Evolutionary conservation across 2,797 vertebrate species (phyloP), one percentile per base, ranked within the genome.

Genomic region (Phrynocephalus guinanensis): DNA sequence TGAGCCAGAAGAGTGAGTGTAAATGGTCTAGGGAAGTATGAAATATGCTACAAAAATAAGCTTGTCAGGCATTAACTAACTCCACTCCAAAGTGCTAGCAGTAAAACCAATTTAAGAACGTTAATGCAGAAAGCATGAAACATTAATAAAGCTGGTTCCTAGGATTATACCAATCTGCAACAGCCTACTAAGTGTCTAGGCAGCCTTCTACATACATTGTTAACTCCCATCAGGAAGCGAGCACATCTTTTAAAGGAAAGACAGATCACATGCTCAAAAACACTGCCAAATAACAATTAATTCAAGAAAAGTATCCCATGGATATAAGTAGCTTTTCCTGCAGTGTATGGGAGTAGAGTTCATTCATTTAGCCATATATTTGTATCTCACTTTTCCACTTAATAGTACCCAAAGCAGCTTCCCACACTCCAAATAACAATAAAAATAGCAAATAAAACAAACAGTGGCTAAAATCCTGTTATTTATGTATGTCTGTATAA

Each of bases 11-110:
- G 81, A 85, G 70, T 88, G 84, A 86, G 0, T 92, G 78, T 28
- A 66, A 88, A 60, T 67, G 28, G 68, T 91, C 76, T 26, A 48
- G 24, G 82, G 83, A 82, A n/a, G 84, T 84, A 8, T 75, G 88
- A 63, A 63, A 20, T 63, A 18, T 16, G 88, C 73, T 85, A 90
- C 87, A 79, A 30, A 79, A 76, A 20, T 6, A 77, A 26, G 68
- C 79, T 91, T 90, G 67, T 26, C 82, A 78, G 76, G 15, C 83
- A 81, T 89, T 88, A 90, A 13, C 67, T 88, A 88, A 73, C 86
- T 90, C 86, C 90, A 76, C 7, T 26, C 44, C 26, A 44, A 83
- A 87, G 70, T 30, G 66, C 85, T 73, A 90, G 79, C 38, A 60
- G 63, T 71, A 77, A 63, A 82, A 50, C 33, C 73, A 70, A 20